Percentiles rank a stretch among this genome's conserved stretches.
Evolutionary conservation across 2,888 invertebrate genomes (phyloP).

Genomic region (Heliconius erato): DNA sequence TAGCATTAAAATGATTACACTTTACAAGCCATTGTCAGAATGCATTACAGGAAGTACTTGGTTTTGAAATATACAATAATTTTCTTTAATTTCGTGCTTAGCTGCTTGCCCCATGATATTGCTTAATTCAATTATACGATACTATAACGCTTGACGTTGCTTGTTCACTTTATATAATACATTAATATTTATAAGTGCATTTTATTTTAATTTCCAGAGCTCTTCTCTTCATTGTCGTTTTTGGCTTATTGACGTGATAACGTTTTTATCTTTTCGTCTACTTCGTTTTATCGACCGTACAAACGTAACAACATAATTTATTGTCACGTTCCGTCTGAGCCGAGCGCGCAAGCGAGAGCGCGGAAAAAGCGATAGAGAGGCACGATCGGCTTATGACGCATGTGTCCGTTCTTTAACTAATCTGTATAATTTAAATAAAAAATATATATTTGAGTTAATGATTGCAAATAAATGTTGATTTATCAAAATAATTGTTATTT

Average conservation of each 20-base stretch:
- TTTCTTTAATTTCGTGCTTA: conserved; percentile 5
- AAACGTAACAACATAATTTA: too few species aligned
- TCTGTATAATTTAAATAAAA: too few species aligned
- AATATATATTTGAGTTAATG: too few species aligned
- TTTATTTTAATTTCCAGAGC: not conserved
- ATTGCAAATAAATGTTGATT: too few species aligned
- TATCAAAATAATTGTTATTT: too few species aligned
- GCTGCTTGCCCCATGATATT: not conserved
- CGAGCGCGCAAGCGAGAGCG: too few species aligned
- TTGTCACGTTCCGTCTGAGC: too few species aligned
- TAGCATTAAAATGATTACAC: conserved; percentile 24
- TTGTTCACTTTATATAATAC: not conserved
- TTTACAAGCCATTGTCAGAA: conserved; percentile 26
- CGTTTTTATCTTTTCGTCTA: not conserved
- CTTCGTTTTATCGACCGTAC: too few species aligned
- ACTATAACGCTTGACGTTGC: too few species aligned
- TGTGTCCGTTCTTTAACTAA: too few species aligned
- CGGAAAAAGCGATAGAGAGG: too few species aligned
- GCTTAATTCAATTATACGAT: conserved; percentile 1
- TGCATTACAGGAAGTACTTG: not conserved
- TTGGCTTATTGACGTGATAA: not conserved
- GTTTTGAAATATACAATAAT: conserved; percentile 18
- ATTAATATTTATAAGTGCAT: not conserved
- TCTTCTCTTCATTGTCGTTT: not conserved
- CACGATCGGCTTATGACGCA: too few species aligned